Evolutionary conservation across 1,140 invertebrate genomes (phyloP), one percentile per base, ranked within the genome.

Genomic region (Heterodera schachtii): DNA sequence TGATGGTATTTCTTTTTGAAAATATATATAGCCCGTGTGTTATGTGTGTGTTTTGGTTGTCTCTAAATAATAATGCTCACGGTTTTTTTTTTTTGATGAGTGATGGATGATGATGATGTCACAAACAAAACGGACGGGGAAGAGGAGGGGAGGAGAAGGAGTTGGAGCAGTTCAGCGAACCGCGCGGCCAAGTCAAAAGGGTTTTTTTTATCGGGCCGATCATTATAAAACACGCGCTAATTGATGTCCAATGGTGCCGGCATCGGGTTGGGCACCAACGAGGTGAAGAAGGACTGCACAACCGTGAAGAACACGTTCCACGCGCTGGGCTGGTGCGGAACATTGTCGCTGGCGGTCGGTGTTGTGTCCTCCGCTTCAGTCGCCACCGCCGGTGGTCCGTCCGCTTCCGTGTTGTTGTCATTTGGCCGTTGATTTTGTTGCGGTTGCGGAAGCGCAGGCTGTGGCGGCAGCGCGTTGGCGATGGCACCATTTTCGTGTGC

Each of bases 221-320:
- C 31, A 31, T 31, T 31, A n/a, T n/a, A n/a, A 31, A 31, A 31
- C 31, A 31, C 31, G 31, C 31, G 31, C 31, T 31, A 31, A 78
- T 78, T 78, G 47, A 78, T 64, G 31, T 78, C 77, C 64, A 78
- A 71, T 6, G 77, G 77, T 70, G 77, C 77, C 4, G 66, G 77
- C 47, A 52, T 69, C 44, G 69, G 69, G 6, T 78, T 70, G 13
- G 77, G 77, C 47, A 78, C 66, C 70, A 78, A 69, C 44, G 77
- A 78, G 16, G 77, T 78, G 21, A 78, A 78, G 64, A 78, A 78
- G 43, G 77, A 66, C 77, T 78, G 77, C 43, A 78, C 69, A 31
- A 71, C 69, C 1, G 69, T 71, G 69, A 71, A 71, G 69, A 71
- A 71, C 44, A 71, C 44, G 1, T 71, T 71, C 69, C 69, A 71